Conservation (phyloP, 2,797 vertebrate species). For the Naso thynnoides region DNA sequence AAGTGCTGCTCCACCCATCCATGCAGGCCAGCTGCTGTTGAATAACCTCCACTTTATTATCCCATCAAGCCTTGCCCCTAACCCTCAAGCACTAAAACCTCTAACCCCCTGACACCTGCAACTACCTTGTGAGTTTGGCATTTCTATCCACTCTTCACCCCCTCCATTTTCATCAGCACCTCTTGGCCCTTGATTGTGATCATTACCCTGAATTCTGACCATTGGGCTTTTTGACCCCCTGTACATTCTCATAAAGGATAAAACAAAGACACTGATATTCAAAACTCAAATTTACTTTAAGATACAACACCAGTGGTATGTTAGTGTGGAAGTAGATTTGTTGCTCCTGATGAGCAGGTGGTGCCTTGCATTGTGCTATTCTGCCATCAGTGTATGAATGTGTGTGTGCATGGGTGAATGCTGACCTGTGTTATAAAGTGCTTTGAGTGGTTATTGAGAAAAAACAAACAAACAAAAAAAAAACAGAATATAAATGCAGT, state of each 20-base stretch:
- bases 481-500: too few species aligned
- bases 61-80: constrained; percentile 44
- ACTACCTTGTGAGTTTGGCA: constrained; percentile 58
- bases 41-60: constrained; percentile 51
- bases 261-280: neutral
- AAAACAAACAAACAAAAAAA: too few species aligned
- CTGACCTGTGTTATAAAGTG: too few species aligned
- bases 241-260: constrained; percentile 21
- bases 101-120: constrained; percentile 54
- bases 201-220: constrained; percentile 51
- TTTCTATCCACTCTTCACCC: constrained; percentile 31
- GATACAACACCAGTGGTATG: neutral
- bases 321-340: too few species aligned
- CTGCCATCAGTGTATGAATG: too few species aligned
- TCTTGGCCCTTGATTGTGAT: constrained; percentile 31
- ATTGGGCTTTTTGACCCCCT: constrained; percentile 70
- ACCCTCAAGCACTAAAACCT: constrained; percentile 69
- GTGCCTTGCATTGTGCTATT: too few species aligned
- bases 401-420: too few species aligned
- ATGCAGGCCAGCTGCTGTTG: constrained; percentile 52
- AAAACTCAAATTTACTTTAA: neutral
- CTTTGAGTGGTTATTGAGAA: too few species aligned
- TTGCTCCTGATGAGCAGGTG: too few species aligned
- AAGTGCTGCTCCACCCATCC: constrained; percentile 82
- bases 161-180: constrained; percentile 22